Base-by-base conservation (phyloP, 2,113 vertebrate species). In the Rhea pennata region DNA sequence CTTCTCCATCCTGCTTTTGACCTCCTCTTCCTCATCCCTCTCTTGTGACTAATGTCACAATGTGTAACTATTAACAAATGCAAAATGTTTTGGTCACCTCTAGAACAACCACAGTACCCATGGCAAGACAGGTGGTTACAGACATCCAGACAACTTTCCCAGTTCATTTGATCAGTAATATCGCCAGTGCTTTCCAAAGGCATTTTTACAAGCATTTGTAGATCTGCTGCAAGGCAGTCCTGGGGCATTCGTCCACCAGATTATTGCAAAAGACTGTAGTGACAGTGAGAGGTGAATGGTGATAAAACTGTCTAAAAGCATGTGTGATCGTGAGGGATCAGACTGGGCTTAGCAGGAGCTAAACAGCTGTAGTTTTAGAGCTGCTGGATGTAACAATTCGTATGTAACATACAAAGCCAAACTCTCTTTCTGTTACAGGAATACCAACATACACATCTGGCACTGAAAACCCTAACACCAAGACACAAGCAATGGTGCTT, bases 281-380 rank as follows among this genome's bases (percentile, higher is more conserved):
- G 66, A 40, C 51, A 17, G 42, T 1, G 39, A 22, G 29, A 67
- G 71, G 29, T 13, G 58, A 61, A 31, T 0, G 33, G 39, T 19
- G 44, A 58, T 59, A 22, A 66, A 13, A 39, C 76, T 33, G 51
- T 7, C 65, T 11, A 36, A 46, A 85, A 66, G 22, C 6, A 6
- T 1, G 21, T 4, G 59, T 61, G 36, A 15, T 0, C 2, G 20
- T 3, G 13, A 50, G 40, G n/a, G n/a, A 6, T 9, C 7, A 10
- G 53, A 64, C 48, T 46, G 17, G 75, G 3, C 31, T 24, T 2
- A 2, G 46, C 66, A 19, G 51, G 75, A 67, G 61, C 31, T 8
- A 22, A 33, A 46, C 39, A 16, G 76, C 84, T 54, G 79, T 44
- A 4, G 10, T 9, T 42, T 59, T 10, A 53, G 86, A 54, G 53